Evolutionary conservation across 2,113 vertebrate species (phyloP).

Genomic region (Delphinus delphis): DNA sequence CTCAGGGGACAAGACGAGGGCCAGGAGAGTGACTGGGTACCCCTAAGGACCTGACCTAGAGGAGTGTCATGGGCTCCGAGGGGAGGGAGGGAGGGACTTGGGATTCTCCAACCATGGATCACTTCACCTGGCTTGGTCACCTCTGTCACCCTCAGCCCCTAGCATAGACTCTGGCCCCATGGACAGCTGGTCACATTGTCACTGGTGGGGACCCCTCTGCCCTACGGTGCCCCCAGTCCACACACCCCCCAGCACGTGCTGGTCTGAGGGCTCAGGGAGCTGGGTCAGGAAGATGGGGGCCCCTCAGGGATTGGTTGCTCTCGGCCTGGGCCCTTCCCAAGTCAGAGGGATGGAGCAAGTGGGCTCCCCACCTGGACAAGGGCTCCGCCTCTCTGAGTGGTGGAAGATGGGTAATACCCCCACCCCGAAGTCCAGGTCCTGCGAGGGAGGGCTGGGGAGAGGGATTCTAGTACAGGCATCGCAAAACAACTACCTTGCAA

Average conservation of each 20-base stretch:
- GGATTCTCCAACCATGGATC: not conserved
- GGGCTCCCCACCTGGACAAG: not conserved
- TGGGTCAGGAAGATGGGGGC: not conserved
- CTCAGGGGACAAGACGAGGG: not conserved
- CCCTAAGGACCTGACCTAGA: not conserved
- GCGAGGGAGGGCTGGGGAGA: too few relatives aligned
- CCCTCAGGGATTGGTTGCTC: not conserved
- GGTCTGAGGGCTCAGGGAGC: not conserved
- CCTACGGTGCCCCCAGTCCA: not conserved
- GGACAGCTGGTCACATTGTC: not conserved
- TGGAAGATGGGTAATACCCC: not conserved
- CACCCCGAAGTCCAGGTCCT: fast-evolving
- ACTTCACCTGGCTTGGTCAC: not conserved
- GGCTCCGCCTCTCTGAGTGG: not conserved
- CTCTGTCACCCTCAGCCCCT: not conserved
- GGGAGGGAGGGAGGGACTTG: not conserved
- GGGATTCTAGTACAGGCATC: not conserved
- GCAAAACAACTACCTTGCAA: not conserved
- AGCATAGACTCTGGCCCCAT: not conserved
- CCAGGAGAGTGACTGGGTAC: not conserved
- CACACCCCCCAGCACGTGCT: fast-evolving
- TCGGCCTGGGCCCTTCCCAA: not conserved
- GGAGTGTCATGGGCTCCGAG: not conserved
- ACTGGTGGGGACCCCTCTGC: not conserved
- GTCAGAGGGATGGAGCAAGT: not conserved